Evolutionary conservation across 2,797 vertebrate genomes (phyloP).

Genomic region (Gymnoscopelus braueri): DNA sequence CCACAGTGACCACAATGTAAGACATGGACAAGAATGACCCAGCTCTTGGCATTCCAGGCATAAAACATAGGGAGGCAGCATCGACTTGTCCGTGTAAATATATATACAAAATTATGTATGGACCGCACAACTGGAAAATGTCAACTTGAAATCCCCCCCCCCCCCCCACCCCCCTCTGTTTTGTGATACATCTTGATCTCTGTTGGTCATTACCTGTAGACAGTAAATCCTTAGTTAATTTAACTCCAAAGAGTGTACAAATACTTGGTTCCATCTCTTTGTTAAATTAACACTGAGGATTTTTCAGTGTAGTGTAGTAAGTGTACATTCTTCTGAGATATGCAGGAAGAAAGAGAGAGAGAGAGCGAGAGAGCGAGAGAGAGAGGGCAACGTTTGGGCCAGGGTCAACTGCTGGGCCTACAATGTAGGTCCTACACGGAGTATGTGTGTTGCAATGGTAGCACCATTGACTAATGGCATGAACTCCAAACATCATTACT

Average conservation of each 20-base stretch:
- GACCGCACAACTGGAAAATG: slow-evolving; percentile 65
- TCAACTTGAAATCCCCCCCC: slow-evolving; percentile 42
- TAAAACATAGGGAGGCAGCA: slow-evolving; percentile 69
- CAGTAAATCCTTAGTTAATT: too few species aligned
- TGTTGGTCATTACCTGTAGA: slow-evolving; percentile 8
- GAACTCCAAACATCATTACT: slow-evolving; percentile 27
- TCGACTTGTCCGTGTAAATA: slow-evolving; percentile 74
- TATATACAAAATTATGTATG: slow-evolving; percentile 50
- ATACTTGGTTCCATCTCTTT: too few species aligned
- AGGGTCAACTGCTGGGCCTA: slow-evolving; percentile 29
- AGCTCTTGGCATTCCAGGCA: slow-evolving; percentile 77
- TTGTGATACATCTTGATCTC: slow-evolving; percentile 21
- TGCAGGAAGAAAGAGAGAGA: neutral
- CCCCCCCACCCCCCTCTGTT: slow-evolving; percentile 39
- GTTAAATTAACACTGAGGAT: too few species aligned
- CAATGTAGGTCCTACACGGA: slow-evolving; percentile 25
- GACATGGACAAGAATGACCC: slow-evolving; percentile 74
- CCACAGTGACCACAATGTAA: slow-evolving; percentile 63
- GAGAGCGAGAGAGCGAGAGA: slow-evolving; percentile 7
- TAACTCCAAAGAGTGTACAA: too few species aligned
- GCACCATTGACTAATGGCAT: slow-evolving; percentile 3
- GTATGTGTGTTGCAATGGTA: slow-evolving; percentile 7
- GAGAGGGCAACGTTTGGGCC: neutral
- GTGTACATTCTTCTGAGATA: slow-evolving; percentile 47
- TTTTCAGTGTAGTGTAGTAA: too few species aligned